These are phyloP conservation scores for Penaeus monodon DNA, from an alignment of 2,888 invertebrate species.

Conservation along the genomic window DNA sequence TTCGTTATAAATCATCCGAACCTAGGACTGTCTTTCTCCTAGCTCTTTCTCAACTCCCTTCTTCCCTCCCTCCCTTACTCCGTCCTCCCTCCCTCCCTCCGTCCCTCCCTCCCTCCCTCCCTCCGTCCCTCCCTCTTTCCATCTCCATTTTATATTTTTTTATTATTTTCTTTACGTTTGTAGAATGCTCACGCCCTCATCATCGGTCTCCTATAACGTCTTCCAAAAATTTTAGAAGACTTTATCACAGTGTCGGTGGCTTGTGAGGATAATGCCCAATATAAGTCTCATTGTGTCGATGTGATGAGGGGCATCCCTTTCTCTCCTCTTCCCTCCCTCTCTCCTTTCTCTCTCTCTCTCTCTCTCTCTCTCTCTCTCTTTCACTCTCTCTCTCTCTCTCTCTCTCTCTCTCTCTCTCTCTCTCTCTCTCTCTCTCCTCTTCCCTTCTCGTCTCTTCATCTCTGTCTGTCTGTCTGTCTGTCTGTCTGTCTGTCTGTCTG, in stretches of 20 bases:
- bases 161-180: slow-evolving; percentile 1
- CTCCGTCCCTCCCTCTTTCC: background rate
- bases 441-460: too few relatives aligned
- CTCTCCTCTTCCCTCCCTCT: background rate
- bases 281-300: too few relatives aligned
- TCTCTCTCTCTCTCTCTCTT: too few relatives aligned
- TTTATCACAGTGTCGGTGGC: too few relatives aligned
- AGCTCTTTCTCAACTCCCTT: background rate
- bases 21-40: background rate
- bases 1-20: background rate
- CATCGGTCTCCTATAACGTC: background rate
- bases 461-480: too few relatives aligned
- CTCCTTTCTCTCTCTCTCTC: background rate
- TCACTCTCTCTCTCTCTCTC: too few relatives aligned
- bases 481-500: too few relatives aligned
- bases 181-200: background rate
- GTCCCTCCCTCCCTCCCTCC: background rate
- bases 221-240: too few relatives aligned
- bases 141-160: background rate
- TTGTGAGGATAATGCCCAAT: too few relatives aligned
- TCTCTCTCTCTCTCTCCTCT: too few relatives aligned
- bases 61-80: background rate
- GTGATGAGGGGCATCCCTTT: too few relatives aligned
- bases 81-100: background rate
- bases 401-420: too few relatives aligned